phyloP scores from a whole-genome alignment of 2,797 vertebrate species.

The Coreius guichenoti region DNA sequence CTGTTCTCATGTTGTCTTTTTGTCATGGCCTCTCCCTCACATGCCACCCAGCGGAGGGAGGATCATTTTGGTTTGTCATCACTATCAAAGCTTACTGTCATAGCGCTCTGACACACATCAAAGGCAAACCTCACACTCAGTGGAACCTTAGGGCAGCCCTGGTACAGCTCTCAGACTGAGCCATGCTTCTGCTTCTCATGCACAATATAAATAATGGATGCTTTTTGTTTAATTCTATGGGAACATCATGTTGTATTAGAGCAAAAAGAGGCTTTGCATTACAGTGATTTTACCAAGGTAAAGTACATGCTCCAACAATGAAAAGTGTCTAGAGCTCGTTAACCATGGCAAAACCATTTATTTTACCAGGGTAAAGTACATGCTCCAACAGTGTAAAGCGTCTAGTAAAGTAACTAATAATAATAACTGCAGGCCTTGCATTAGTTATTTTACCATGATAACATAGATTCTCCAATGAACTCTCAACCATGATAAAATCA shows the following conservation, averaged over 20 bases:
- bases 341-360: background rate
- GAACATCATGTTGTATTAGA: background rate
- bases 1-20: conserved; percentile 64
- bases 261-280: background rate
- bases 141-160: conserved; percentile 16
- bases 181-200: conserved; percentile 18
- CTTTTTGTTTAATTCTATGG: conserved; percentile 6
- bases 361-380: too few relatives aligned
- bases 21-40: conserved; percentile 63
- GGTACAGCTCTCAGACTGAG: conserved; percentile 26
- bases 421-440: too few relatives aligned
- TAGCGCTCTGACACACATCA: conserved; percentile 67
- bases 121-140: conserved; percentile 45
- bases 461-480: too few relatives aligned
- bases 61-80: conserved; percentile 65
- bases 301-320: background rate
- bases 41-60: conserved; percentile 65
- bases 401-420: too few relatives aligned
- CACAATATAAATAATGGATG: conserved; percentile 13
- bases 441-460: too few relatives aligned
- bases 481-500: background rate
- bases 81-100: conserved; percentile 72
- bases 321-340: background rate
- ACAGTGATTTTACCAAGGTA: background rate
- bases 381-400: too few relatives aligned